These are phyloP conservation scores for Orestias chungarensis DNA, from an alignment of 2,797 vertebrate species.

Conservation along the genomic window DNA sequence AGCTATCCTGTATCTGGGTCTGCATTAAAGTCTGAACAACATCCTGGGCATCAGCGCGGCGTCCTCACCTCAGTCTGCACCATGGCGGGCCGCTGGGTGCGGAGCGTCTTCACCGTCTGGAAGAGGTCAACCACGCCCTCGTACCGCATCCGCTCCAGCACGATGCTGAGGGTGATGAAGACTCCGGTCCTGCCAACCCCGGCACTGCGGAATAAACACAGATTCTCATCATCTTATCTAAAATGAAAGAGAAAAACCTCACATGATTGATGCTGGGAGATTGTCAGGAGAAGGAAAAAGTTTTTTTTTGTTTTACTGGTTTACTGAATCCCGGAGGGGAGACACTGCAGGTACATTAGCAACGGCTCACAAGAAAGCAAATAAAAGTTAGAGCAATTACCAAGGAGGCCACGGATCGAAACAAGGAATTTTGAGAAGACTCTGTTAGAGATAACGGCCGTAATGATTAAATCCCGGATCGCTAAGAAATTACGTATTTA, in stretches of 20 bases:
- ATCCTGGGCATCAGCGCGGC: background rate
- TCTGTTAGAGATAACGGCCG: background rate
- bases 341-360: background rate
- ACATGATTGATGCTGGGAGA: background rate
- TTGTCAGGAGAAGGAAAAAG: background rate
- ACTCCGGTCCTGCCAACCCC: conserved; percentile 94
- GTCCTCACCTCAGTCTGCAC: conserved; percentile 92
- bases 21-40: background rate
- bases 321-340: conserved; percentile 3
- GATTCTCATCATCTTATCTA: background rate
- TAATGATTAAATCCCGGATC: background rate
- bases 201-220: conserved; percentile 77
- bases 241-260: background rate
- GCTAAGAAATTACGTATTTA: background rate
- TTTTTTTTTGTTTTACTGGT: conserved; percentile 1
- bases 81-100: conserved; percentile 95
- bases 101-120: conserved; percentile 96
- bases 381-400: background rate
- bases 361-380: background rate
- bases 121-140: conserved; percentile 97
- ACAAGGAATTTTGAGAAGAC: background rate
- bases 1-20: background rate
- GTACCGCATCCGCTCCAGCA: conserved; percentile 95
- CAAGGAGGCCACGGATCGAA: background rate
- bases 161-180: conserved; percentile 96